These are phyloP conservation scores for Odobenus rosmarus DNA, from an alignment of 2,113 vertebrate species.

Conservation along the genomic window DNA sequence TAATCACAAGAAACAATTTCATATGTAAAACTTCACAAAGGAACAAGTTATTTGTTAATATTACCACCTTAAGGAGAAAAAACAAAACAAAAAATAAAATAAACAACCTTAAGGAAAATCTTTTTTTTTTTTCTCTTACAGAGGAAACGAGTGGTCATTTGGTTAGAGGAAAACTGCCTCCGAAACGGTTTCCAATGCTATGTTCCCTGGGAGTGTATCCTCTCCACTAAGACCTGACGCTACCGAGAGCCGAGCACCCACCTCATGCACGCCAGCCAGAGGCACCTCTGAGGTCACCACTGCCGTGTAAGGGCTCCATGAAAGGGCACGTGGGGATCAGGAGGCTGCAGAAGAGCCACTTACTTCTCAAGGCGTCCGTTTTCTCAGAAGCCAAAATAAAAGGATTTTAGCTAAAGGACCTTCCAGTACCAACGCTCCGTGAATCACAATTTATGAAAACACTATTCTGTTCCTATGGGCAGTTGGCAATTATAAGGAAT, in stretches of 20 bases:
- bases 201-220: rapidly evolving
- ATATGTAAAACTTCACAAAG: background rate
- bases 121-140: background rate
- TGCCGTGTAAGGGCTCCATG: background rate
- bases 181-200: background rate
- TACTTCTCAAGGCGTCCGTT: background rate
- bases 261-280: background rate
- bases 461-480: background rate
- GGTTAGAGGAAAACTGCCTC: background rate
- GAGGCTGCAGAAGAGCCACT: background rate
- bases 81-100: background rate
- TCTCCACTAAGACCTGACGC: background rate
- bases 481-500: background rate
- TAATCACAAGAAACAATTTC: background rate
- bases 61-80: background rate
- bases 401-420: background rate
- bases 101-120: background rate
- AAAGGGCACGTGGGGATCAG: background rate
- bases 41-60: background rate
- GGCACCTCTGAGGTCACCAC: background rate
- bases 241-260: rapidly evolving
- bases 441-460: background rate
- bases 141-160: background rate
- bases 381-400: conserved; percentile 4
- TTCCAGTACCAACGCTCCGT: background rate